phyloP scores from a whole-genome alignment of 2,797 vertebrate species.

The Limnodromus scolopaceus region DNA sequence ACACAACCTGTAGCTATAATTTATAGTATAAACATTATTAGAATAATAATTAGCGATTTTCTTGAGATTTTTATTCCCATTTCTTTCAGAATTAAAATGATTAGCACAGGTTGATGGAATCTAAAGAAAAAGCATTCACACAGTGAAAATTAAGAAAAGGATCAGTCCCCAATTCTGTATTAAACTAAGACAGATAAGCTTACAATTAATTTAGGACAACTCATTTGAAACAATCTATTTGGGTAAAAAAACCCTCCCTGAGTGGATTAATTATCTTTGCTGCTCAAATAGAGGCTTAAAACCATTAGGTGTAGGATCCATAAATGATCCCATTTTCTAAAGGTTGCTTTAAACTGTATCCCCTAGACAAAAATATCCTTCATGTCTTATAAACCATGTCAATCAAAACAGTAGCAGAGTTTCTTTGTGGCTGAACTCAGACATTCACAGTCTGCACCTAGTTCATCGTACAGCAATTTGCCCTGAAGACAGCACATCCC shows the following conservation, averaged over 20 bases:
- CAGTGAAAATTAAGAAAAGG: background rate
- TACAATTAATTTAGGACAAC: background rate
- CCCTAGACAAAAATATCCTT: background rate
- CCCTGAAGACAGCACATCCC: background rate
- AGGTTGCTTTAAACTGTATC: background rate
- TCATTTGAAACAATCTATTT: background rate
- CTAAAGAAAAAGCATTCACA: background rate
- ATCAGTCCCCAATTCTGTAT: background rate
- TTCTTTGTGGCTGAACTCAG: background rate
- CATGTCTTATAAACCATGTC: background rate
- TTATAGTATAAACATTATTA: background rate
- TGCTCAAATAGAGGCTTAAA: background rate
- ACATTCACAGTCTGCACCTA: background rate
- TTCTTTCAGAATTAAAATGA: background rate
- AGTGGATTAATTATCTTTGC: background rate
- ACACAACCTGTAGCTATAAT: background rate
- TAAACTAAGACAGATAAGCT: background rate
- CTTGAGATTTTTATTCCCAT: background rate
- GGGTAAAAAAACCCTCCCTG: background rate
- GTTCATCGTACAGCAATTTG: background rate
- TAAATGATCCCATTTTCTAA: background rate
- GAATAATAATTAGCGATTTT: background rate
- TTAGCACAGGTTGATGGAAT: background rate
- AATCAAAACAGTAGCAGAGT: background rate
- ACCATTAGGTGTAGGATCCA: background rate